A percentile compares a stretch with the other conserved stretches of the same genome.
phyloP scores from a whole-genome alignment of 2,113 vertebrate species.

The Percopsis transmontana region DNA sequence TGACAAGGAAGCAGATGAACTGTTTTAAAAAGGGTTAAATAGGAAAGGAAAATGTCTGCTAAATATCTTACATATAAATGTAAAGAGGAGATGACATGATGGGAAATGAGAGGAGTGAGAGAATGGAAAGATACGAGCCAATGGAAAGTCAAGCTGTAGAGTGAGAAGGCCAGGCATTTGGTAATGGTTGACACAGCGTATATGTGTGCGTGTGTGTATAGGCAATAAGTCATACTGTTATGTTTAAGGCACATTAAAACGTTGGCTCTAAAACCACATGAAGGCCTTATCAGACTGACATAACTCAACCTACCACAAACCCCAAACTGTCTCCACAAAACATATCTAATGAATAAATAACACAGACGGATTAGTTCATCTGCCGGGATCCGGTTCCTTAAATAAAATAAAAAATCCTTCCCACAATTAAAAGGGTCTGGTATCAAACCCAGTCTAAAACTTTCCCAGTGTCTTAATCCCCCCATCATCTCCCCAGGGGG shows the following conservation, averaged over 20 bases:
- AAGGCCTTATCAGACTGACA: neutral
- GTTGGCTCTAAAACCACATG: slow-evolving; percentile 8
- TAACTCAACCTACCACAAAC: neutral
- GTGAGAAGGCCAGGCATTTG: slow-evolving; percentile 78
- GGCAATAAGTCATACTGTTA: slow-evolving; percentile 36
- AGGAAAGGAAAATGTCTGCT: no score
- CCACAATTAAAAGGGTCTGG: slow-evolving; percentile 4
- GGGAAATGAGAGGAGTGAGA: slow-evolving; percentile 37
- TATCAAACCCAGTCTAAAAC: slow-evolving; percentile 12
- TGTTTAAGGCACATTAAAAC: slow-evolving; percentile 47
- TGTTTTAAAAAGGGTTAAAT: no score
- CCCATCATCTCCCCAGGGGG: slow-evolving; percentile 10
- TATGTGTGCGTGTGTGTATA: slow-evolving; percentile 2
- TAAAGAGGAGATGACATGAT: no score
- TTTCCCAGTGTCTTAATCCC: slow-evolving; percentile 1
- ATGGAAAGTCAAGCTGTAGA: slow-evolving; percentile 73
- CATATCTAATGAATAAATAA: slow-evolving; percentile 29
- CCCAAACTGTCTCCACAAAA: slow-evolving; percentile 32
- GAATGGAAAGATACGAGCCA: slow-evolving; percentile 59
- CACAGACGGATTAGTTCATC: neutral
- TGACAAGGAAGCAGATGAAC: no score
- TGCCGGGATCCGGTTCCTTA: neutral
- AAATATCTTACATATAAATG: no score
- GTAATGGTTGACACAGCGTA: slow-evolving; percentile 3
- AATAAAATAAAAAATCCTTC: neutral